Conservation (phyloP, 2,113 vertebrate genomes). For the Elephantulus edwardii region DNA sequence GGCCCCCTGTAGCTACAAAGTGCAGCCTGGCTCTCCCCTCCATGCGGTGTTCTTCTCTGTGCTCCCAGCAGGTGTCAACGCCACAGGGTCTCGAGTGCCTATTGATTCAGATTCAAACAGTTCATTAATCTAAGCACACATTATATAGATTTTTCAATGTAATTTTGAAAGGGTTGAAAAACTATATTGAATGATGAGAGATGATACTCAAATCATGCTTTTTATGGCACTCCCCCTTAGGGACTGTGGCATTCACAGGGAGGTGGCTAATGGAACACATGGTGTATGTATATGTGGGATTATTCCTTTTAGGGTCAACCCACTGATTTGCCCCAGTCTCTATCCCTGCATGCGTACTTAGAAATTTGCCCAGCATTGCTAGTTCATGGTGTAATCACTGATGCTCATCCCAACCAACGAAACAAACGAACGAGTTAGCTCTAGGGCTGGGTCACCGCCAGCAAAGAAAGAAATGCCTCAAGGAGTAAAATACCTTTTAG, state of each 20-base stretch:
- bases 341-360: background rate
- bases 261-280: constrained; percentile 41
- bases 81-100: constrained; percentile 84
- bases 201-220: constrained; percentile 87
- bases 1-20: constrained; percentile 84
- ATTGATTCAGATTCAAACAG: constrained; percentile 89
- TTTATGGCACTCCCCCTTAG: constrained; percentile 79
- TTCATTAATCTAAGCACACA: constrained; percentile 90
- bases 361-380: background rate
- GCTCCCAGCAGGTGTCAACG: constrained; percentile 86
- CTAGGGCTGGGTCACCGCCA: background rate
- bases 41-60: constrained; percentile 80
- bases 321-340: background rate
- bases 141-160: constrained; percentile 90
- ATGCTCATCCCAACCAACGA: background rate
- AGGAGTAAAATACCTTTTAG: background rate
- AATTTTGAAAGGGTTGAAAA: constrained; percentile 87
- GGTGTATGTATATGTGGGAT: accelerated
- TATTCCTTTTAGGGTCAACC: background rate
- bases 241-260: constrained; percentile 63
- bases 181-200: constrained; percentile 88
- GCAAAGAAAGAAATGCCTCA: background rate
- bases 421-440: background rate
- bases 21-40: constrained; percentile 82
- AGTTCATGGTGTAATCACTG: background rate